A percentile compares a stretch with the other conserved stretches of the same genome.
Evolutionary conservation across 2,797 vertebrate genomes (phyloP).

Genomic region (Psittacula echo): DNA sequence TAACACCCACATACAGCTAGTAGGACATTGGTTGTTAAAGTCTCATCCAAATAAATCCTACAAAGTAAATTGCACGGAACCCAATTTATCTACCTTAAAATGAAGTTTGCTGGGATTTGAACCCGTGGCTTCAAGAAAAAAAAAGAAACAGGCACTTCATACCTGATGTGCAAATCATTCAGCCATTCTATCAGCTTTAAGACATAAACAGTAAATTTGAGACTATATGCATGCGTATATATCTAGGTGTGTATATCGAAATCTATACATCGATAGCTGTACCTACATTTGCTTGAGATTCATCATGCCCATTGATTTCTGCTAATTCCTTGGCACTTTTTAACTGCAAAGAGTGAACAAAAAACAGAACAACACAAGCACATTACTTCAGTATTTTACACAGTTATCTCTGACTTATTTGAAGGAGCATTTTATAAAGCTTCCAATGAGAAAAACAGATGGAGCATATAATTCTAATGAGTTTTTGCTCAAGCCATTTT

Average conservation of each 20-base stretch:
- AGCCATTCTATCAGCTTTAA: constrained; percentile 21
- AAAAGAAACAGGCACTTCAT: background rate
- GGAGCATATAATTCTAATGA: constrained; percentile 73
- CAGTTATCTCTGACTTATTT: constrained; percentile 74
- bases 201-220: constrained; percentile 1
- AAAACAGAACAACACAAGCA: constrained; percentile 57
- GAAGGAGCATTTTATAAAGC: constrained; percentile 69
- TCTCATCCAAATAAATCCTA: constrained; percentile 65
- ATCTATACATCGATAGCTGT: constrained; percentile 8
- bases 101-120: constrained; percentile 53
- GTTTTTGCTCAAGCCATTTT: constrained; percentile 64
- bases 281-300: constrained; percentile 83
- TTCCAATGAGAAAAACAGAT: constrained; percentile 71
- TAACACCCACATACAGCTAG: constrained; percentile 48
- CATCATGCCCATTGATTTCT: constrained; percentile 81
- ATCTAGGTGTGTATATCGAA: background rate
- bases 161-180: constrained; percentile 2
- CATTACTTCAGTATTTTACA: constrained; percentile 53
- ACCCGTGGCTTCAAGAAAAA: constrained; percentile 2
- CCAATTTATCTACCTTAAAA: constrained; percentile 64
- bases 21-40: constrained; percentile 46
- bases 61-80: constrained; percentile 56
- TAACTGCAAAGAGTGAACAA: constrained; percentile 74
- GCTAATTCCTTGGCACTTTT: constrained; percentile 82
- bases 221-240: background rate